Base-by-base conservation (phyloP, 2,113 vertebrate species). In the Platanista minor region DNA sequence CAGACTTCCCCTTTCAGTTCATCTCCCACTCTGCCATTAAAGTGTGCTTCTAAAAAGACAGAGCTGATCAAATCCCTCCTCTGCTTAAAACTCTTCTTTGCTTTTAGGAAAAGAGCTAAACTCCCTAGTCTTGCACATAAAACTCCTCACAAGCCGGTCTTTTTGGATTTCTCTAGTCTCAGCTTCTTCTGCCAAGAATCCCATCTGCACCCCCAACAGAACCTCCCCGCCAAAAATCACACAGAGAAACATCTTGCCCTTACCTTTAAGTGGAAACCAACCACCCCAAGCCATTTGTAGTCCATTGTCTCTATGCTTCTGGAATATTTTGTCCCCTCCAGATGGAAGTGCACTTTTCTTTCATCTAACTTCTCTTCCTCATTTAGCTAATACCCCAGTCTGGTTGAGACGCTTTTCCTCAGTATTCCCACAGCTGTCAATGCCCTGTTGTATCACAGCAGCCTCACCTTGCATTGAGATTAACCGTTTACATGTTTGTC, bases 71-170 rank as follows among this genome's bases (percentile, higher is more conserved):
- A 31, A 86, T 86, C 12, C 41, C 31, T 83, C 52, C 41, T 87
- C 71, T 83, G 62, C 59, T 59, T 52, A 72, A 88, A 84, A 88
- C 23, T 27, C 3, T 71, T 54, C 59, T 59, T 59, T 75, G 78
- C 78, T 96, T 75, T 92, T 23, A 95, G 85, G 75, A 91, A 90
- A 97, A 90, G 46, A 93, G 62, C 67, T 52, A 39, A 86, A 94
- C 49, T 95, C 31, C n/a, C 80, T 78, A 69, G 74, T 52, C 69
- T 69, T 59, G 7, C 21, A 66, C 57, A 36, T 93, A 80, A 94
- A 61, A 62, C 27, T 89, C 12, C 49, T 81, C 39, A 69, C 9
- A 88, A 86, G 25, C 83, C n/a, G 5, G 18, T 54, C 46, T 75
- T 46, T 69, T 61, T 90, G 43, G 21, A 49, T 29, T 87, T 81